Percentiles rank a stretch among this genome's conserved stretches.
phyloP scores from a whole-genome alignment of 2,888 invertebrate genomes.

The Leptinotarsa rubiginosa region DNA sequence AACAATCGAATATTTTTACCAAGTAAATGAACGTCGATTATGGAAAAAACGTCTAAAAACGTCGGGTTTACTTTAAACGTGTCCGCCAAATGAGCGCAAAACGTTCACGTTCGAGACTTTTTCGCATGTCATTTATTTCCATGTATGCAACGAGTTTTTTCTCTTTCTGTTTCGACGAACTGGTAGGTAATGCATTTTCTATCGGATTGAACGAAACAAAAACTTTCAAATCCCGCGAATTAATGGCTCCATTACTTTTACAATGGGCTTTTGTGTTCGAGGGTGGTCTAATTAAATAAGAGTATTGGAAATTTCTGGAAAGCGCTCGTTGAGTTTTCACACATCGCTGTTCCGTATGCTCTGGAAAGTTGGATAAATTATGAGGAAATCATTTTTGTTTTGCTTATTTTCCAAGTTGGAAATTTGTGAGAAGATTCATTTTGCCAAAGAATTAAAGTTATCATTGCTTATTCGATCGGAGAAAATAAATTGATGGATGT shows the following conservation, averaged over 20 bases:
- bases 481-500: too few species aligned
- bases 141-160: slow-evolving; percentile 23
- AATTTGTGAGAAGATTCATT: slow-evolving; percentile 34
- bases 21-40: background rate
- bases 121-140: slow-evolving; percentile 37
- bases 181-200: slow-evolving; percentile 26
- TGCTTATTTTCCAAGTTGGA: slow-evolving; percentile 5
- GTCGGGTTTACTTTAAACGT: slow-evolving; percentile 9
- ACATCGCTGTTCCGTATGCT: slow-evolving; percentile 17
- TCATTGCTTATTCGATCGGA: too few species aligned
- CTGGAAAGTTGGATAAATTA: background rate
- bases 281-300: slow-evolving; percentile 18
- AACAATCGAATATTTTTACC: slow-evolving; percentile 47
- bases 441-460: background rate
- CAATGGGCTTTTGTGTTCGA: slow-evolving; percentile 36
- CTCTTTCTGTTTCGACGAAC: slow-evolving; percentile 10
- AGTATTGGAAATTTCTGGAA: slow-evolving; percentile 13
- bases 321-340: slow-evolving; percentile 31
- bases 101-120: slow-evolving; percentile 34
- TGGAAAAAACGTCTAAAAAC: background rate
- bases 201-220: slow-evolving; percentile 31
- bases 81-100: background rate
- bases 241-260: slow-evolving; percentile 36
- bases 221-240: slow-evolving; percentile 35
- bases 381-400: background rate